Conservation (phyloP, 2,113 vertebrate species). For the Toxostoma redivivum region DNA sequence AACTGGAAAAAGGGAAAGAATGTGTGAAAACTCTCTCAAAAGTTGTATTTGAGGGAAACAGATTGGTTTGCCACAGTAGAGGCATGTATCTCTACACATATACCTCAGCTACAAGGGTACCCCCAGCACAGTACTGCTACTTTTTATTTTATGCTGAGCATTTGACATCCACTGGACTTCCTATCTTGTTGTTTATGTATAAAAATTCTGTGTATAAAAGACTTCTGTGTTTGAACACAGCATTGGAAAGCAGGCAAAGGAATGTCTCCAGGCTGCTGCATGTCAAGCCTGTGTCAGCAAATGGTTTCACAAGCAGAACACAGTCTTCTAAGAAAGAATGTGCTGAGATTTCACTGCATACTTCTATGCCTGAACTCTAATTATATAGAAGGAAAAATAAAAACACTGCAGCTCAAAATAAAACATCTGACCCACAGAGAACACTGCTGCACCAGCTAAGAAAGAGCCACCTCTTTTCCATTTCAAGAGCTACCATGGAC, state of each 20-base stretch:
- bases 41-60: neutral
- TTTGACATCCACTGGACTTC: neutral
- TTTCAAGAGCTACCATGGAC: neutral
- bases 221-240: neutral
- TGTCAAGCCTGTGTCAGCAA: conserved; percentile 49
- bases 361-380: conserved; percentile 24
- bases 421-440: neutral
- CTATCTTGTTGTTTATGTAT: neutral
- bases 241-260: neutral
- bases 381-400: neutral
- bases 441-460: neutral
- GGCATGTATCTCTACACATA: neutral
- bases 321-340: conserved; percentile 23
- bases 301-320: conserved; percentile 1
- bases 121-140: neutral
- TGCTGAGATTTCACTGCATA: conserved; percentile 52
- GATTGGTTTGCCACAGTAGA: neutral
- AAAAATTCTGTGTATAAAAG: neutral
- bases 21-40: neutral
- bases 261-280: conserved; percentile 28
- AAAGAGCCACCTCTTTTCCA: neutral
- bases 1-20: neutral
- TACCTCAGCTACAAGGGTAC: neutral
- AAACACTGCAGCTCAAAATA: neutral
- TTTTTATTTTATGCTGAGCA: neutral